Evolutionary conservation across 2,113 vertebrate species (phyloP).

Genomic region (Chionodraco myersi): DNA sequence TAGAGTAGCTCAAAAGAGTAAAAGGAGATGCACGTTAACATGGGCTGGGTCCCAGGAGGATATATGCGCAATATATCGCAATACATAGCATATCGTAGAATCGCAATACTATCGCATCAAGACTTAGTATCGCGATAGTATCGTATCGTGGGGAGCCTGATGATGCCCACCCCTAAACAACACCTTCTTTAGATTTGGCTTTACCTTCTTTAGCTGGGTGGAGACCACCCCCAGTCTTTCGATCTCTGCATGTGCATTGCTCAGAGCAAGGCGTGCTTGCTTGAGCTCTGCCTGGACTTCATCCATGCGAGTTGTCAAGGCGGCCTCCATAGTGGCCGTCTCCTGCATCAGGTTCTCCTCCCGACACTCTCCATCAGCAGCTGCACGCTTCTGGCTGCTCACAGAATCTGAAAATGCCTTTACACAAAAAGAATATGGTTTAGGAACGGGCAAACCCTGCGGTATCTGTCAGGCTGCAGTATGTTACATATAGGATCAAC

Average conservation of each 20-base stretch:
- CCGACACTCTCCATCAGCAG: conserved; percentile 86
- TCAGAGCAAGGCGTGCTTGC: conserved; percentile 79
- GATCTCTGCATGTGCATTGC: conserved; percentile 82
- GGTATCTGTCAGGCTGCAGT: background rate
- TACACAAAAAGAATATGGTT: conserved; percentile 32
- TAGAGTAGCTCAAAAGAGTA: no score
- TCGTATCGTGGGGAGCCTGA: no score
- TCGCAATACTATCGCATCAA: no score
- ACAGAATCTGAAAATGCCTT: conserved; percentile 88
- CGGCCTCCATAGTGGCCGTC: conserved; percentile 86
- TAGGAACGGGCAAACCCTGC: background rate
- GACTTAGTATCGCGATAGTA: no score
- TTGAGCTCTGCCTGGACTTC: conserved; percentile 85
- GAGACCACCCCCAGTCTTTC: conserved; percentile 79
- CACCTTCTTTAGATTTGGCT: no score
- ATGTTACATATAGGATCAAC: background rate
- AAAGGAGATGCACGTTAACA: no score
- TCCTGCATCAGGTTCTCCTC: conserved; percentile 87
- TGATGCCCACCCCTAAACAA: no score
- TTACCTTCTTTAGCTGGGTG: conserved; percentile 85
- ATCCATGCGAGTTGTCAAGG: conserved; percentile 82
- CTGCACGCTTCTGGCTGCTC: conserved; percentile 86
- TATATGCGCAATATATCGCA: no score
- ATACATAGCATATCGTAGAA: no score
- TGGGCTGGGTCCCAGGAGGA: no score